Percentiles rank a stretch among this genome's conserved stretches.
Conservation (phyloP, 2,113 vertebrate genomes). For the Lamprologus sp. region DNA sequence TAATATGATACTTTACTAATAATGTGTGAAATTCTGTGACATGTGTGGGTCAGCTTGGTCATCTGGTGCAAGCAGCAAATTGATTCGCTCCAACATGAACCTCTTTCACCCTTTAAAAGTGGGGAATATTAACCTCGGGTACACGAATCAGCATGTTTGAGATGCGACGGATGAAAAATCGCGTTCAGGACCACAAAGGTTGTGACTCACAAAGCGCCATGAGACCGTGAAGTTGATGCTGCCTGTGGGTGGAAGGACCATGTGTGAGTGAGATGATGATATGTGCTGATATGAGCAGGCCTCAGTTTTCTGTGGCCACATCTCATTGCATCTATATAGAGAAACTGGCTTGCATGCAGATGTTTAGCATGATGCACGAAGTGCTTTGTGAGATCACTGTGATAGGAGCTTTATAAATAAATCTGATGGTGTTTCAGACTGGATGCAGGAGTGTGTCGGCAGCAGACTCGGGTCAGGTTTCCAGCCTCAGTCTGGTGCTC, state of each 20-base stretch:
- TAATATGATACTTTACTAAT: background rate
- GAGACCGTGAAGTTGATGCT: background rate
- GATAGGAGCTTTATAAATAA: background rate
- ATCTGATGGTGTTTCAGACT: background rate
- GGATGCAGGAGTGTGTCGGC: background rate
- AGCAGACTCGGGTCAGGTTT: too few relatives aligned
- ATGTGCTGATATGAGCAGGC: background rate
- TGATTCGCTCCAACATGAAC: background rate
- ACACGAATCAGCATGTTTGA: accelerated
- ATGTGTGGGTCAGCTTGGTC: background rate
- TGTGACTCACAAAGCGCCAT: background rate
- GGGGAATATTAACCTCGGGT: background rate
- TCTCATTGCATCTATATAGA: background rate
- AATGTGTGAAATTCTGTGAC: background rate
- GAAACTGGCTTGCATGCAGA: background rate
- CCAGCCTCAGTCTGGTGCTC: too few relatives aligned
- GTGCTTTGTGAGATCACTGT: background rate
- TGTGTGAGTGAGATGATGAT: background rate
- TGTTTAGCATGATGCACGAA: accelerated
- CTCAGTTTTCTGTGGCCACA: background rate
- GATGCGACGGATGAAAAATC: background rate
- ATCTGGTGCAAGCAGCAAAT: background rate
- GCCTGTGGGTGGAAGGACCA: too few relatives aligned
- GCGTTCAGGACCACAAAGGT: background rate
- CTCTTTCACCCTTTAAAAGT: background rate